Conservation (phyloP, 2,797 vertebrate species). For the Lindbergichthys nudifrons region DNA sequence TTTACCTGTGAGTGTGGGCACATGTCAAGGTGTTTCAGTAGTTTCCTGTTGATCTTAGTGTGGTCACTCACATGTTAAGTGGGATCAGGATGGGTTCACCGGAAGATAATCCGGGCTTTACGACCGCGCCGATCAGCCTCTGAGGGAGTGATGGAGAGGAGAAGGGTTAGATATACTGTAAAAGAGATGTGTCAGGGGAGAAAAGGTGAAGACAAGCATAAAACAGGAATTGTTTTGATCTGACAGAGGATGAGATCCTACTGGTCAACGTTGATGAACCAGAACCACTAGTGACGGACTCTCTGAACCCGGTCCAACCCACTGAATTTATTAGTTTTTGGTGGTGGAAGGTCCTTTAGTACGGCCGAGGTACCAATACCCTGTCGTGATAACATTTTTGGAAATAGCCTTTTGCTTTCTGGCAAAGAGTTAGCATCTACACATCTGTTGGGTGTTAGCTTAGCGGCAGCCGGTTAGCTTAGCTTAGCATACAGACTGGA, state of each 20-base stretch:
- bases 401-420: background rate
- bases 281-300: no score
- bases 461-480: background rate
- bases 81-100: conserved; percentile 64
- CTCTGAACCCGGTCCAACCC: no score
- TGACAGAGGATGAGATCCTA: no score
- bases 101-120: conserved; percentile 70
- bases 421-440: background rate
- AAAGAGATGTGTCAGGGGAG: background rate
- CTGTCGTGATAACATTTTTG: background rate
- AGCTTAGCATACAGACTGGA: conserved; percentile 4
- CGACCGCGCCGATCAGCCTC: conserved; percentile 39
- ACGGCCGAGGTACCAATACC: background rate
- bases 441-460: background rate
- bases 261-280: no score
- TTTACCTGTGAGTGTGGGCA: conserved; percentile 52
- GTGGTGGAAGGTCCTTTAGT: background rate
- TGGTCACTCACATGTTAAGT: conserved; percentile 74
- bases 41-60: conserved; percentile 65
- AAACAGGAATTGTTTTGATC: no score
- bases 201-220: background rate
- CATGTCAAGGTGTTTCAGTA: conserved; percentile 59
- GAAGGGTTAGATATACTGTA: background rate
- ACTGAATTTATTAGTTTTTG: background rate
- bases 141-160: conserved; percentile 9